Base-by-base conservation (phyloP, 2,888 invertebrate species). In the Clivina fossor region DNA sequence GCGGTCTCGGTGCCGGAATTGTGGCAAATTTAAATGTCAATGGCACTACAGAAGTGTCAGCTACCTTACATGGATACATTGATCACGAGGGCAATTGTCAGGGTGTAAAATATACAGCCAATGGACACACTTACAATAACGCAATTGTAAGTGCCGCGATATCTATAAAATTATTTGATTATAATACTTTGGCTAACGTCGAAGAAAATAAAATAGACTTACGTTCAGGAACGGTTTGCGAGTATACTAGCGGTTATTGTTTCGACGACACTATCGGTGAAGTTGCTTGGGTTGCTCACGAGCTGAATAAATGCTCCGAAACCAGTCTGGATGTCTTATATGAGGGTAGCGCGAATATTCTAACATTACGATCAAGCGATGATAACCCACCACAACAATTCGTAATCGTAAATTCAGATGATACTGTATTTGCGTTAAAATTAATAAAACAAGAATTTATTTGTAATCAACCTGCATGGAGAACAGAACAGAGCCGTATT, bases 391-490 rank as follows among this genome's bases (percentile, higher is more conserved):
- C 8, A 19, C 11, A 13, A 11, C n/a, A 20, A 1, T 35, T 22
- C 24, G 18, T 48, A 15, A 16, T 48, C 2, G 37, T 48, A 9
- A 37, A 48, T 16, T 22, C 48, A 11, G 9, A 37, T 5, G 48
- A 37, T 4, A 48, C 35, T 5, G 35, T 48, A 11, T 48, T 48
- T 13, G 35, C 48, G 4, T 13, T 46, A 13, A 30, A 19, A 16
- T 20, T 50, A 3, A 18, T 40, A 11, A 18, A 24, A 8, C n/a
- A 1, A 18, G 48, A 33, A 24, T 9, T 11, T 22, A 3, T 48
- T 11, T 48, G 48, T 15, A 35, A 48, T 8, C 50, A 50, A 28
- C 50, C 13, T 8, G 26, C 50, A 2, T 50, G 26, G 50, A 16
- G 50, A 2, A 50, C 50, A n/a, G 48, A 50, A 9, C 40, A 50